These are phyloP conservation scores for Pterocles gutturalis DNA, from an alignment of 2,113 vertebrate genomes.

Conservation along the genomic window DNA sequence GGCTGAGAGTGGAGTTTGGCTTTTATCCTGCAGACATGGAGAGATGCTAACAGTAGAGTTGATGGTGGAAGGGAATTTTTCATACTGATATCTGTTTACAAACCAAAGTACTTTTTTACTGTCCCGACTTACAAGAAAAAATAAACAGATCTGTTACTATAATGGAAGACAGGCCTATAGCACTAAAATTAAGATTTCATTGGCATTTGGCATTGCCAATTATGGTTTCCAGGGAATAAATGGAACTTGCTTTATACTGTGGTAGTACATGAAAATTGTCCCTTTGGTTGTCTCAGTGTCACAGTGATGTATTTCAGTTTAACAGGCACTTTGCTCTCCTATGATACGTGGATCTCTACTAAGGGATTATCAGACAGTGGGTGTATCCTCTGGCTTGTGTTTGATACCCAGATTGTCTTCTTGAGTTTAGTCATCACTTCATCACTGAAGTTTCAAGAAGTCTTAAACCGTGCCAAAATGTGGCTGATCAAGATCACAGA, in stretches of 20 bases:
- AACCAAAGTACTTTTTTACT: slow-evolving; percentile 27
- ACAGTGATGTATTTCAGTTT: background rate
- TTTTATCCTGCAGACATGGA: slow-evolving; percentile 72
- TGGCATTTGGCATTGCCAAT: background rate
- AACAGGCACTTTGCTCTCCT: background rate
- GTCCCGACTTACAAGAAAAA: background rate
- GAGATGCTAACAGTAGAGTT: slow-evolving; percentile 70
- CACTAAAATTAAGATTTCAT: background rate
- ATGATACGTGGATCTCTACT: background rate
- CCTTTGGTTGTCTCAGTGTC: background rate
- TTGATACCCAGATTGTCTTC: background rate
- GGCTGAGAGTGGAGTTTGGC: slow-evolving; percentile 19
- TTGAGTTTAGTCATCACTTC: background rate
- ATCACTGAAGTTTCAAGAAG: background rate
- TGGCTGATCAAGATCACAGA: background rate
- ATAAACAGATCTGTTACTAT: background rate
- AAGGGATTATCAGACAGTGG: background rate
- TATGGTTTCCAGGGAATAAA: background rate
- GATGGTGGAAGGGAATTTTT: slow-evolving; percentile 58
- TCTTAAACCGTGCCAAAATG: background rate
- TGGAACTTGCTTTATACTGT: background rate
- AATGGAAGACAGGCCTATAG: background rate
- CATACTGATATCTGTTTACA: slow-evolving; percentile 77
- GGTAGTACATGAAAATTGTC: background rate
- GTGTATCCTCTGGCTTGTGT: background rate